phyloP scores from a whole-genome alignment of 2,113 vertebrate genomes.

The Cranoglanis bouderius region DNA sequence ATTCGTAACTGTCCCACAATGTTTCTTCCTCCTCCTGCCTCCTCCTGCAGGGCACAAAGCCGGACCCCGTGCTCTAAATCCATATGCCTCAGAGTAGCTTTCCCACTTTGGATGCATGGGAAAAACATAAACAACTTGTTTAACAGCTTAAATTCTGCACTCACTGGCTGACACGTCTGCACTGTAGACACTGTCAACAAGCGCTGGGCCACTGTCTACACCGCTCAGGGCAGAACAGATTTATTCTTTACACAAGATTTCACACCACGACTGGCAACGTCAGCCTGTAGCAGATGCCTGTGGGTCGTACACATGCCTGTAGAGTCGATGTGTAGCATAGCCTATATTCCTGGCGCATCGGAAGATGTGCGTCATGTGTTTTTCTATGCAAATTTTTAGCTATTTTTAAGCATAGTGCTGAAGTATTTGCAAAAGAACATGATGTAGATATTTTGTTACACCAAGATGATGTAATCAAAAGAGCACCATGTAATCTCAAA shows the following conservation, averaged over 20 bases:
- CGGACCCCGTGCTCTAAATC: slow-evolving; percentile 37
- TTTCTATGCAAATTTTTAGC: not conserved
- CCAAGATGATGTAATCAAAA: not conserved
- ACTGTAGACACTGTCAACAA: slow-evolving; percentile 28
- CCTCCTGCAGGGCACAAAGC: slow-evolving; percentile 27
- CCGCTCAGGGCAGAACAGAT: slow-evolving; percentile 19
- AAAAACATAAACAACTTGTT: slow-evolving; percentile 40
- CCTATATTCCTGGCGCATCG: not conserved
- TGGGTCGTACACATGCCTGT: slow-evolving; percentile 8
- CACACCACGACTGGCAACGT: not conserved
- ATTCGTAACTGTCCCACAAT: slow-evolving; percentile 38
- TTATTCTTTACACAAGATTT: slow-evolving; percentile 20
- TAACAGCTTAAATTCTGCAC: slow-evolving; percentile 33
- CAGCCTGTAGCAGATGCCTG: not conserved
- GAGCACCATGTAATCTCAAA: not conserved
- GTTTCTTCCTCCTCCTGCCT: not conserved
- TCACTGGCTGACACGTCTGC: slow-evolving; percentile 9
- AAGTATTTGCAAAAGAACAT: not conserved
- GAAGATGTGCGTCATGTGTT: not conserved
- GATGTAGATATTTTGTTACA: not conserved
- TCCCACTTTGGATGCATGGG: slow-evolving; percentile 5
- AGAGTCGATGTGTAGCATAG: not conserved
- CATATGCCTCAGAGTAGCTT: not conserved
- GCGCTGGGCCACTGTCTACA: slow-evolving; percentile 25
- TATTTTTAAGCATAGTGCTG: not conserved